A percentile compares a stretch with the other conserved stretches of the same genome.
These are phyloP conservation scores for Sinonovacula constricta DNA, from an alignment of 1,140 invertebrate genomes.

Conservation along the genomic window DNA sequence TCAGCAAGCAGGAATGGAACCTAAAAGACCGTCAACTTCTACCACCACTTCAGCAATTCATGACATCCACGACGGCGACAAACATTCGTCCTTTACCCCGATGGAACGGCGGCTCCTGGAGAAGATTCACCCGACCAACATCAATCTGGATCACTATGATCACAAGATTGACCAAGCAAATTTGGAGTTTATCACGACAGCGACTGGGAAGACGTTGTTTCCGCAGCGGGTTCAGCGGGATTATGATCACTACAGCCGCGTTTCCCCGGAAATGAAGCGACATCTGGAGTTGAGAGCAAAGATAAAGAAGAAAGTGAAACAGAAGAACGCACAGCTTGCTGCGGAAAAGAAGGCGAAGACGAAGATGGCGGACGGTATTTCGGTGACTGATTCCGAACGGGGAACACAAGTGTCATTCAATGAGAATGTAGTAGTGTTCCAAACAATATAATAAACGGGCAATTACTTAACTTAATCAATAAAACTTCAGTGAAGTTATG, in stretches of 20 bases:
- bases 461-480: no score
- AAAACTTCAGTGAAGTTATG: no score
- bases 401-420: constrained; percentile 39
- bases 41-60: background rate
- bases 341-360: background rate
- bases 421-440: constrained; percentile 47
- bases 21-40: background rate
- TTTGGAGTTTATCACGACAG: background rate
- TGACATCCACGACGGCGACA: background rate
- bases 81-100: background rate
- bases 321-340: constrained; percentile 40
- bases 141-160: no score
- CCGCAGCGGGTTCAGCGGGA: constrained; percentile 14
- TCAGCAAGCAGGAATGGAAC: background rate
- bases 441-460: constrained; percentile 33
- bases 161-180: background rate
- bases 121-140: background rate
- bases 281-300: constrained; percentile 21
- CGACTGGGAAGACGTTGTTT: background rate
- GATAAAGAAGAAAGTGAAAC: constrained; percentile 27
- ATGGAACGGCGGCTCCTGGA: background rate
- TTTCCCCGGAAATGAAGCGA: constrained; percentile 10
- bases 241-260: constrained; percentile 29
- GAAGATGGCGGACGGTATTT: background rate
- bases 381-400: constrained; percentile 10